Evolutionary conservation across 2,113 vertebrate genomes (phyloP).

Genomic region (Condylura cristata): DNA sequence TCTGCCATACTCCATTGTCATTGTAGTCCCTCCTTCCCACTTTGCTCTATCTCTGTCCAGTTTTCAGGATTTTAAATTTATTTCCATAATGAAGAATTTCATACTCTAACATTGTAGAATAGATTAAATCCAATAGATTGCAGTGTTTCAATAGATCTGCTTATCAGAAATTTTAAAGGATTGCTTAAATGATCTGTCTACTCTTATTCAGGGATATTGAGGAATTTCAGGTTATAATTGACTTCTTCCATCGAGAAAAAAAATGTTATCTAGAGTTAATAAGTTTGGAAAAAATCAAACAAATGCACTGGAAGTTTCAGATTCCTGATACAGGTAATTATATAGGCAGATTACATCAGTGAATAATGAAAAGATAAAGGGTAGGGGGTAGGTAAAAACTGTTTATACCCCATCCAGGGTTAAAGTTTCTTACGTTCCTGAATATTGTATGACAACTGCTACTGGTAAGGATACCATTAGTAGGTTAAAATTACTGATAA

Average conservation of each 20-base stretch:
- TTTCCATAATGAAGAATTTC: neutral
- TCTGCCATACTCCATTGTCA: too few relatives aligned
- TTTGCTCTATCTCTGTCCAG: neutral
- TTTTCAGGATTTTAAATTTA: neutral
- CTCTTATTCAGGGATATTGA: neutral
- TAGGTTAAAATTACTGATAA: neutral
- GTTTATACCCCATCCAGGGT: neutral
- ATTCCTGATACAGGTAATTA: neutral
- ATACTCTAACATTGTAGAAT: neutral
- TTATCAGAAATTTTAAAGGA: neutral
- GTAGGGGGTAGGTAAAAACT: neutral
- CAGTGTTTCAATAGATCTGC: neutral
- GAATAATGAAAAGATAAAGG: neutral
- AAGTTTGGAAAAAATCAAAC: neutral
- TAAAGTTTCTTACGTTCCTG: neutral
- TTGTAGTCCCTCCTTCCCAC: too few relatives aligned
- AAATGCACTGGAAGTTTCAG: neutral
- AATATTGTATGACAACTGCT: neutral
- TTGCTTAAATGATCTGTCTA: neutral
- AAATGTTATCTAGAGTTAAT: neutral
- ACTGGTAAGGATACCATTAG: neutral
- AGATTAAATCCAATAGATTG: neutral
- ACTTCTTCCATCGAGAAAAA: neutral
- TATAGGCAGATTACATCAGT: neutral
- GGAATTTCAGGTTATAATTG: neutral